phyloP scores from a whole-genome alignment of 2,113 vertebrate genomes.

The Dunckerocampus dactyliophorus region DNA sequence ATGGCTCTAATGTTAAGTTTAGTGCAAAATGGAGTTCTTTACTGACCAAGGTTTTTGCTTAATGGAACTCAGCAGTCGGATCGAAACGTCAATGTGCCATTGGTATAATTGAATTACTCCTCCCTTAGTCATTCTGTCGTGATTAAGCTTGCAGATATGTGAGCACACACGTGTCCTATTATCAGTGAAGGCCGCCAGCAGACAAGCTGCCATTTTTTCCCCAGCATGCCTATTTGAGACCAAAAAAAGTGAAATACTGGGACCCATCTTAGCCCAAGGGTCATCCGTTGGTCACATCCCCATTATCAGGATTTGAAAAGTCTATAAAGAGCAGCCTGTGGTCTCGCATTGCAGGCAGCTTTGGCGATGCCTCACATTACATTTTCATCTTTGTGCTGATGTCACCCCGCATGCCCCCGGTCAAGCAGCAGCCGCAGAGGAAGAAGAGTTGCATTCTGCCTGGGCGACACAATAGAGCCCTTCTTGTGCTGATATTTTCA shows the following conservation, averaged over 20 bases:
- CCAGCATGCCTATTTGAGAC: slow-evolving; percentile 13
- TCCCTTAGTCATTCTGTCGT: slow-evolving; percentile 58
- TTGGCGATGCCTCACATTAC: slow-evolving; percentile 64
- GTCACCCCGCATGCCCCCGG: slow-evolving; percentile 56
- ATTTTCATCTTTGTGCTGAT: slow-evolving; percentile 71
- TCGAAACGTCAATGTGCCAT: slow-evolving; percentile 55
- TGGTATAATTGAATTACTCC: slow-evolving; percentile 60
- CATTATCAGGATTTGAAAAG: slow-evolving; percentile 52
- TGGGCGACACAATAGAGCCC: slow-evolving; percentile 58
- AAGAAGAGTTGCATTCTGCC: slow-evolving; percentile 67
- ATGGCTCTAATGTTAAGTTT: not conserved
- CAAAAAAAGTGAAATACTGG: not conserved
- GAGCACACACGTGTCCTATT: slow-evolving; percentile 24
- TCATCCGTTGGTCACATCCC: slow-evolving; percentile 54
- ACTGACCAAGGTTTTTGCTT: slow-evolving; percentile 26
- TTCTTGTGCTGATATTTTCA: slow-evolving; percentile 67
- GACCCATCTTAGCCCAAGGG: slow-evolving; percentile 16
- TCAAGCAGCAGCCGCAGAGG: slow-evolving; percentile 44
- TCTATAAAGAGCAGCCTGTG: slow-evolving; percentile 52
- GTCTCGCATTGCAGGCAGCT: slow-evolving; percentile 54
- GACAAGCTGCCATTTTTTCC: slow-evolving; percentile 17
- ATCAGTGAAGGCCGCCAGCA: slow-evolving; percentile 17
- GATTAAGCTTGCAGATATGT: slow-evolving; percentile 54
- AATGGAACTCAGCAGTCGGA: slow-evolving; percentile 37
- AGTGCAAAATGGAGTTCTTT: slow-evolving; percentile 20